A percentile compares a stretch with the other conserved stretches of the same genome.
Evolutionary conservation across 2,797 vertebrate genomes (phyloP).

Genomic region (Coendou prehensilis): DNA sequence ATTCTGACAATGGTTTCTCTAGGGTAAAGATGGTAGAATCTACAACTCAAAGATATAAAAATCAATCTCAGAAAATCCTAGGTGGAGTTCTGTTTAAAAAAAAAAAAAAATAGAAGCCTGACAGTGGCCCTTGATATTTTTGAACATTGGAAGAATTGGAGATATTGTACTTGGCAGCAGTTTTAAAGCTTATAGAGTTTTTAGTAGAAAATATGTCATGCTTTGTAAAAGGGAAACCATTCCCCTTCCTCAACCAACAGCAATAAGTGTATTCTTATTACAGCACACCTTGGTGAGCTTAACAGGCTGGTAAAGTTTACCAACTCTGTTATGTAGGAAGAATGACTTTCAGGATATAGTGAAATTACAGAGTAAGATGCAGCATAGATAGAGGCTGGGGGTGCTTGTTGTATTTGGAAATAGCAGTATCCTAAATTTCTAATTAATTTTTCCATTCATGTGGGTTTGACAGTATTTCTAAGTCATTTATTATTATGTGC

Average conservation of each 20-base stretch:
- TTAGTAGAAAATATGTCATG: slow-evolving; percentile 76
- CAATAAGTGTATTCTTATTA: slow-evolving; percentile 63
- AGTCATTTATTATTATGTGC: not conserved
- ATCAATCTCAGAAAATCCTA: slow-evolving; percentile 15
- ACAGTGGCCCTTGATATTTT: slow-evolving; percentile 31
- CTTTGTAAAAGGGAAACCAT: slow-evolving; percentile 75
- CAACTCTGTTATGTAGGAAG: not conserved
- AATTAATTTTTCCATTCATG: slow-evolving; percentile 37
- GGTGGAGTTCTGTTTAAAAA: slow-evolving; percentile 34
- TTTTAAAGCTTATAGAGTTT: slow-evolving; percentile 69
- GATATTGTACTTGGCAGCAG: slow-evolving; percentile 68
- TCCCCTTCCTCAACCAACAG: slow-evolving; percentile 66
- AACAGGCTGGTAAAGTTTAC: slow-evolving; percentile 4
- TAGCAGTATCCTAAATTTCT: slow-evolving; percentile 37
- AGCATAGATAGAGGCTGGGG: not conserved
- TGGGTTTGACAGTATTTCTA: slow-evolving; percentile 55
- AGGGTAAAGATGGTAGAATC: not conserved
- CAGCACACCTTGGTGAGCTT: not conserved
- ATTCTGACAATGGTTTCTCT: slow-evolving; percentile 10
- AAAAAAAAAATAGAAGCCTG: not conserved
- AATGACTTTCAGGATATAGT: not conserved
- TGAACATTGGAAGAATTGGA: slow-evolving; percentile 63
- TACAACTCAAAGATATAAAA: slow-evolving; percentile 1
- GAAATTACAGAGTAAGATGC: slow-evolving; percentile 5
- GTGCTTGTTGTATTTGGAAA: slow-evolving; percentile 34